Evolutionary conservation across 2,113 vertebrate genomes (phyloP).

Genomic region (Ailuropoda melanoleuca): DNA sequence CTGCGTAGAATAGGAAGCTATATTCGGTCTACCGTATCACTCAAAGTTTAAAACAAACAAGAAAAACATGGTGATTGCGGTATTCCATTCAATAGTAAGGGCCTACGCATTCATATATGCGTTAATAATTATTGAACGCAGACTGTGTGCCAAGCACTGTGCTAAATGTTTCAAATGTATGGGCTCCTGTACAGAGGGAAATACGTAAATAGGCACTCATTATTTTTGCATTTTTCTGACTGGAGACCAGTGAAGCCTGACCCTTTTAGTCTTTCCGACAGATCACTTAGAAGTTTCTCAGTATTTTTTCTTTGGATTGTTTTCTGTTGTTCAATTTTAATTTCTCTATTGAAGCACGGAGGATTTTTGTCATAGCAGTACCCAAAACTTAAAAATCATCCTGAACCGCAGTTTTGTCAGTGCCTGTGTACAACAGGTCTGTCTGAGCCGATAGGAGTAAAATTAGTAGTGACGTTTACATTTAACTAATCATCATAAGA

Average conservation of each 20-base stretch:
- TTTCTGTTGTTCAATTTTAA: not conserved
- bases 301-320: slow-evolving; percentile 6
- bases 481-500: not conserved
- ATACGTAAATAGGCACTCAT: not conserved
- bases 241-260: not conserved
- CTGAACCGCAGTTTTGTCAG: not conserved
- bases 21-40: not conserved
- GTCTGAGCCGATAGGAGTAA: not conserved
- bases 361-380: not conserved
- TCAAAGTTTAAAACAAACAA: not conserved
- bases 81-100: not conserved
- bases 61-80: not conserved
- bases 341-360: not conserved
- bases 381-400: slow-evolving; percentile 1
- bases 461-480: not conserved
- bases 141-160: not conserved
- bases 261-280: not conserved
- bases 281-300: not conserved
- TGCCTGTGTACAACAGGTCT: not conserved
- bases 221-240: not conserved
- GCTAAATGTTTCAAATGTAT: not conserved
- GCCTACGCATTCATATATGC: not conserved
- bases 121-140: not conserved
- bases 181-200: not conserved
- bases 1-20: not conserved